Percentiles rank a stretch among this genome's conserved stretches.
Conservation (phyloP, 2,888 invertebrate genomes). For the Pogonocherus hispidulus region DNA sequence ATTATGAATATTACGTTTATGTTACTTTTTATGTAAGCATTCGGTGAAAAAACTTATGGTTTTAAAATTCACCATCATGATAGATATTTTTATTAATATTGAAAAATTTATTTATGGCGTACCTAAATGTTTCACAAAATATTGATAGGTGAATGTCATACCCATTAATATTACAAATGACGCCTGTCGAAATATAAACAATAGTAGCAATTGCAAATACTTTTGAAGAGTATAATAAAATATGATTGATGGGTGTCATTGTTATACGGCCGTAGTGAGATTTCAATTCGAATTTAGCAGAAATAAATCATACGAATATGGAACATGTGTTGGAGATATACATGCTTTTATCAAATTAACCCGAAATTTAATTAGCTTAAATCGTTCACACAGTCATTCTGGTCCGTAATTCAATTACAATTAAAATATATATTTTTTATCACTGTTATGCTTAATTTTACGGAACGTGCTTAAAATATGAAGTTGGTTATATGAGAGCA, state of each 20-base stretch:
- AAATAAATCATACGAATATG: not conserved
- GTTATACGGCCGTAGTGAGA: not conserved
- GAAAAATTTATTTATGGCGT: no score
- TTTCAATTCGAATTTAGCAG: slow-evolving; percentile 6
- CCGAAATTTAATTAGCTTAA: not conserved
- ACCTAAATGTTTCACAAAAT: not conserved
- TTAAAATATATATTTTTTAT: no score
- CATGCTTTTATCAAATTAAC: not conserved
- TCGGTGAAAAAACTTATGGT: no score
- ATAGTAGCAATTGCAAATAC: not conserved
- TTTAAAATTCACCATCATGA: no score
- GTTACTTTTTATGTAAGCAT: no score
- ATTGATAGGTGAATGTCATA: not conserved
- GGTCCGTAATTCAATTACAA: not conserved
- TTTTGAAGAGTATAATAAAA: slow-evolving; percentile 14
- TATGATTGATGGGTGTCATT: slow-evolving; percentile 12
- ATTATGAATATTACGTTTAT: no score
- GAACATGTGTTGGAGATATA: not conserved
- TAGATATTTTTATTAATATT: no score
- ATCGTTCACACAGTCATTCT: not conserved
- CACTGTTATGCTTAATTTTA: no score
- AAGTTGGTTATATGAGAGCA: no score
- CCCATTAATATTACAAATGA: not conserved
- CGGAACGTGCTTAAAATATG: no score
- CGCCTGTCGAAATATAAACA: not conserved